Evolutionary conservation across 2,888 invertebrate species (phyloP).

Genomic region (Limnephilus marmoratus): DNA sequence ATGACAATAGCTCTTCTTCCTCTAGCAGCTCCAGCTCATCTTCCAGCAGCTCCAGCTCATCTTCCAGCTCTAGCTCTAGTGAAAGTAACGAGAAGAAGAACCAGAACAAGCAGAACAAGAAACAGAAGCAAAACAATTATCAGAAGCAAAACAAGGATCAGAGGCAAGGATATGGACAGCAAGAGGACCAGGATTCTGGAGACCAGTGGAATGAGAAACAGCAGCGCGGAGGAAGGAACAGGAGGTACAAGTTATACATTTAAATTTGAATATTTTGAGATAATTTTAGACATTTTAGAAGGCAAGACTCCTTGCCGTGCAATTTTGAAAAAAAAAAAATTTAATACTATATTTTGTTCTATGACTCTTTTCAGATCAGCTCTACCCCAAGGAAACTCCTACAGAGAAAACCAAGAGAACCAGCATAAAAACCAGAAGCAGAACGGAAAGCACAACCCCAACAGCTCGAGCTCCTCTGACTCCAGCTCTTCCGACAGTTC

Average conservation of each 20-base stretch:
- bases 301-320: no score
- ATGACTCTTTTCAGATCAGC: not conserved
- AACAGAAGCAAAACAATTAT: slow-evolving; percentile 36
- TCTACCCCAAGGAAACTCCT: slow-evolving; percentile 33
- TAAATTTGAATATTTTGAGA: no score
- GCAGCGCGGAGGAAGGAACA: slow-evolving; percentile 22
- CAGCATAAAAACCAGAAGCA: slow-evolving; percentile 38
- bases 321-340: no score
- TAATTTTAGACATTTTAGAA: no score
- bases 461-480: slow-evolving; percentile 1
- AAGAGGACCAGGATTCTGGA: not conserved
- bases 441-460: not conserved
- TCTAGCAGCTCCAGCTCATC: slow-evolving; percentile 60
- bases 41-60: slow-evolving; percentile 61
- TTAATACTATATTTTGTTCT: not conserved
- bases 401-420: slow-evolving; percentile 8
- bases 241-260: not conserved
- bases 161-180: slow-evolving; percentile 60
- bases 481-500: slow-evolving; percentile 27
- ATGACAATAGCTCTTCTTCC: slow-evolving; percentile 68
- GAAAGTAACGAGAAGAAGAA: slow-evolving; percentile 10
- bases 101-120: not conserved
- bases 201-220: not conserved
- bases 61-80: slow-evolving; percentile 68
- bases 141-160: slow-evolving; percentile 63